phyloP scores from a whole-genome alignment of 2,113 vertebrate species.

The Spizaetus ornatus region DNA sequence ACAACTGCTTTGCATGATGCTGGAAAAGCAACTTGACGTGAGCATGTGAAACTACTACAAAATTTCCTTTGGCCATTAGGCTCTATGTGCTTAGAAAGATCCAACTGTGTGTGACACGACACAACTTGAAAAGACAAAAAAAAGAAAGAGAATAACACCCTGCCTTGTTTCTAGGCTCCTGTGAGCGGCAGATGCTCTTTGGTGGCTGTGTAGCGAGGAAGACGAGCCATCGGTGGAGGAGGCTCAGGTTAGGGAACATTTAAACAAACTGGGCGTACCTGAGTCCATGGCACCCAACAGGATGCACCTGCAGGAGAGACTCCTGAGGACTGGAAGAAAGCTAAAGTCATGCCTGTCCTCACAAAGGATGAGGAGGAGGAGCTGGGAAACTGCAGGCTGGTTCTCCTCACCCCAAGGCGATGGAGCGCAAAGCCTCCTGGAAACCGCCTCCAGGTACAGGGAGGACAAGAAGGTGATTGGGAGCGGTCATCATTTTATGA shows the following conservation, averaged over 20 bases:
- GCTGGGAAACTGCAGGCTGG: background rate
- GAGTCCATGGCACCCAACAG: background rate
- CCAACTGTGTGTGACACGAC: background rate
- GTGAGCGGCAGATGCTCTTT: accelerated
- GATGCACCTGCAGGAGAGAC: accelerated
- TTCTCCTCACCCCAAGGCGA: no score
- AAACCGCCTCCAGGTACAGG: background rate
- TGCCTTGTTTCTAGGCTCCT: background rate
- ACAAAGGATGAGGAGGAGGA: background rate
- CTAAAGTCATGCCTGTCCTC: no score
- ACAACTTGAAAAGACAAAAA: background rate
- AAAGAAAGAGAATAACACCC: background rate
- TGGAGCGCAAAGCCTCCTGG: background rate
- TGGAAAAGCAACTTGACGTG: background rate
- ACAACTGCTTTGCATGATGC: background rate
- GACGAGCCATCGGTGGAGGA: accelerated
- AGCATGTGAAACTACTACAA: background rate
- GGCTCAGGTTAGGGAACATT: background rate
- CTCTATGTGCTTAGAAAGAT: background rate
- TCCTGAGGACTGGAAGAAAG: background rate
- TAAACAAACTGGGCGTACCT: background rate
- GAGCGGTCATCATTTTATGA: background rate
- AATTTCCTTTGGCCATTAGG: background rate
- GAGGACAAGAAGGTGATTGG: background rate
- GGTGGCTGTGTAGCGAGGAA: no score